Evolutionary conservation across 35 echinoderm and acorn worm genomes (phyloP).

Genomic region (Amphiura filiformis): DNA sequence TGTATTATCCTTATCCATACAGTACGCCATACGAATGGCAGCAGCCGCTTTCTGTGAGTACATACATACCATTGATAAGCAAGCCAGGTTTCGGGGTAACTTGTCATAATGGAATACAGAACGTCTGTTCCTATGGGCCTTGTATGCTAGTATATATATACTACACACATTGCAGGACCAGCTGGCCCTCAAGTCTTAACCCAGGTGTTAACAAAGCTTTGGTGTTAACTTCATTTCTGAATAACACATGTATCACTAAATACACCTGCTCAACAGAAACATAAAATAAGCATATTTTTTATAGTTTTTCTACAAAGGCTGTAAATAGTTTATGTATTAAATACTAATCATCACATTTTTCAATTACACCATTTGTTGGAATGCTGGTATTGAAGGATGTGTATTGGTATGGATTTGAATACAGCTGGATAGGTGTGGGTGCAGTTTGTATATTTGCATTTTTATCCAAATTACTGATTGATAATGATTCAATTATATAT

Average conservation of each 20-base stretch:
- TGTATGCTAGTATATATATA: neutral
- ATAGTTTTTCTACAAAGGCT: neutral
- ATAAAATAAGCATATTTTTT: neutral
- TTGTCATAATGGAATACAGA: no score
- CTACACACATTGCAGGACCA: neutral
- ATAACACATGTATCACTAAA: neutral
- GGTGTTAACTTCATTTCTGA: neutral
- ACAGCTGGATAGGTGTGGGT: no score
- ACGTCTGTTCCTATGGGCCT: no score
- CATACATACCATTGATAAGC: neutral
- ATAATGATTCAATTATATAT: no score
- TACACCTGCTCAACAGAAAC: slow-evolving; percentile 3
- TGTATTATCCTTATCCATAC: neutral
- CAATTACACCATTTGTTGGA: neutral
- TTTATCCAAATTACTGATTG: no score
- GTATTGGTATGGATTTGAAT: neutral
- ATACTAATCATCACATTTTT: neutral
- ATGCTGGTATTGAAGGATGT: neutral
- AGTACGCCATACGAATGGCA: neutral
- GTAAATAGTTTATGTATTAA: neutral
- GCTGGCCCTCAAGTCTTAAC: neutral
- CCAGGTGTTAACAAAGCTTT: neutral
- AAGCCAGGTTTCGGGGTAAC: no score
- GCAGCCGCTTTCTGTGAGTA: neutral
- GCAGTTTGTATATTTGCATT: no score